phyloP scores from a whole-genome alignment of 2,797 vertebrate genomes.

The Salarias fasciatus region DNA sequence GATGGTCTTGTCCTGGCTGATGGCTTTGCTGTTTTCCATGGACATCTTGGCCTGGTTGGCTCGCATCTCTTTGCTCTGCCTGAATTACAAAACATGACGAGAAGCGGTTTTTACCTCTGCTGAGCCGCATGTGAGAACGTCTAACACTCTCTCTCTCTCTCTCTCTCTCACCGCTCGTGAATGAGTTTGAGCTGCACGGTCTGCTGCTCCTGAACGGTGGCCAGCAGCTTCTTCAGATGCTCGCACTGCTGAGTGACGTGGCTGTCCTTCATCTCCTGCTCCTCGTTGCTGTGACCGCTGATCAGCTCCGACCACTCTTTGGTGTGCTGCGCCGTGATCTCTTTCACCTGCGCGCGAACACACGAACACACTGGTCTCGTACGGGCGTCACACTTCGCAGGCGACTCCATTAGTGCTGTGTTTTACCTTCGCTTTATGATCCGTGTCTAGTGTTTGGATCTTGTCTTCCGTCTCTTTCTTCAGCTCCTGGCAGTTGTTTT shows the following conservation, averaged over 20 bases:
- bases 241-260: slow-evolving; percentile 96
- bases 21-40: slow-evolving; percentile 99
- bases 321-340: slow-evolving; percentile 96
- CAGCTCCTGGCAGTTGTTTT: slow-evolving; percentile 95
- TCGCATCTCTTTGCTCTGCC: slow-evolving; percentile 98
- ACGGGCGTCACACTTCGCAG: not conserved
- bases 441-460: slow-evolving; percentile 90
- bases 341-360: slow-evolving; percentile 87
- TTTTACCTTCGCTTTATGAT: slow-evolving; percentile 97
- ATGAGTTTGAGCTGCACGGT: slow-evolving; percentile 71
- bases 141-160: too few species aligned
- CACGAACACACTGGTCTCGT: slow-evolving; percentile 4
- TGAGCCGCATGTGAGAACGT: too few species aligned
- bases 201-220: slow-evolving; percentile 92
- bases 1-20: slow-evolving; percentile 98
- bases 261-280: slow-evolving; percentile 91
- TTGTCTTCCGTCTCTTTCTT: slow-evolving; percentile 99
- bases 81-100: slow-evolving; percentile 54
- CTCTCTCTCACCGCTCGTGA: slow-evolving; percentile 89
- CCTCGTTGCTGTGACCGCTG: slow-evolving; percentile 79
- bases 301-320: slow-evolving; percentile 99
- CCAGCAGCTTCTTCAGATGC: slow-evolving; percentile 90
- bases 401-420: not conserved
- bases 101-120: not conserved
- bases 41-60: slow-evolving; percentile 98